These are phyloP conservation scores for Melanargia galathea DNA, from an alignment of 2,888 invertebrate genomes.

Conservation along the genomic window DNA sequence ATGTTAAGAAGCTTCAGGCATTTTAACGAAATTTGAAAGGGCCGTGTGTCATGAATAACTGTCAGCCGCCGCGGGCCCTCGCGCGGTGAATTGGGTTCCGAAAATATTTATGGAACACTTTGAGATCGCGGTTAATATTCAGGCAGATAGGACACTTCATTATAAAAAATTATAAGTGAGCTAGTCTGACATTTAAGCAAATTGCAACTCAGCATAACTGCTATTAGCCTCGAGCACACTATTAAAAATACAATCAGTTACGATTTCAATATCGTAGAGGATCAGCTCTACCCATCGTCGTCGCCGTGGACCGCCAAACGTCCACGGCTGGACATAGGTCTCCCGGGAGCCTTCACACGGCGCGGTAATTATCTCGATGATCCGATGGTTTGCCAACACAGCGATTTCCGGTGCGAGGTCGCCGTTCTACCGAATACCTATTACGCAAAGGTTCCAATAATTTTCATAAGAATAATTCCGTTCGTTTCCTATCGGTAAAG, in stretches of 20 bases:
- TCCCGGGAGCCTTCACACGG: too few relatives aligned
- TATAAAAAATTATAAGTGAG: neutral
- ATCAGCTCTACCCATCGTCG: too few relatives aligned
- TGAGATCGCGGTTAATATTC: conserved; percentile 34
- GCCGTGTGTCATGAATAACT: conserved; percentile 16
- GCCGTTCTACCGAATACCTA: neutral
- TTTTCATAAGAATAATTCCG: neutral
- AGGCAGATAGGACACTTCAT: neutral
- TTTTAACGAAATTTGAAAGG: conserved; percentile 23
- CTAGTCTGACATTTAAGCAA: too few relatives aligned
- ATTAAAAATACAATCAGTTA: too few relatives aligned
- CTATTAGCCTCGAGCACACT: too few relatives aligned
- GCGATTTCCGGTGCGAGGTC: too few relatives aligned
- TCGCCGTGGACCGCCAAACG: too few relatives aligned
- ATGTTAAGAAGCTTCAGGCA: conserved; percentile 21
- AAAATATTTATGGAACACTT: conserved; percentile 11
- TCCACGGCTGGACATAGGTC: too few relatives aligned
- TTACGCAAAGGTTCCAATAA: neutral
- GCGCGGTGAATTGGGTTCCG: neutral
- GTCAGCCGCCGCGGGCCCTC: neutral
- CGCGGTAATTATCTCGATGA: too few relatives aligned
- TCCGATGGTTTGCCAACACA: too few relatives aligned
- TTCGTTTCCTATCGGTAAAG: neutral
- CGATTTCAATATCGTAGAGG: too few relatives aligned
- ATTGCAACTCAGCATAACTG: too few relatives aligned